Percentiles rank a stretch among this genome's conserved stretches.
These are phyloP conservation scores for Telmatochromis sp. DNA, from an alignment of 2,113 vertebrate genomes.

Conservation along the genomic window DNA sequence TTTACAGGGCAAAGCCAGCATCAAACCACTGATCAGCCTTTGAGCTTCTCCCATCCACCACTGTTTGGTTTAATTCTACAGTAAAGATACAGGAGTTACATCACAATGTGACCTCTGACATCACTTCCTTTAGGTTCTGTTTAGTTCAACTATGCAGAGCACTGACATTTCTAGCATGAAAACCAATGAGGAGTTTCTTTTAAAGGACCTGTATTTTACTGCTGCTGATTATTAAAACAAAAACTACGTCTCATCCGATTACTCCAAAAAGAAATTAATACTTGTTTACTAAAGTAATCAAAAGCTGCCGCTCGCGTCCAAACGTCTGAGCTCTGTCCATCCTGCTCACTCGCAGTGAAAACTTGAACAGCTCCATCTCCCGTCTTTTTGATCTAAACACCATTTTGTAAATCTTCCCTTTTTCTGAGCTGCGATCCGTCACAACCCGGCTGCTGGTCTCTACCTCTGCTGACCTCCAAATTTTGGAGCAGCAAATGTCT, in stretches of 20 bases:
- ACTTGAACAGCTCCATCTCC: background rate
- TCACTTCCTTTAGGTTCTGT: background rate
- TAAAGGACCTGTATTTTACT: background rate
- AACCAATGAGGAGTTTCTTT: background rate
- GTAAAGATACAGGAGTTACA: background rate
- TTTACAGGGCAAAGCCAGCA: background rate
- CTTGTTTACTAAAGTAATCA: background rate
- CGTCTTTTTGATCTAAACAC: background rate
- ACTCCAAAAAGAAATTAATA: fast-evolving
- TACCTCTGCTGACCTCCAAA: background rate
- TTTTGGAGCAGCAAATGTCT: background rate
- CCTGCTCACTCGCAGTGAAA: background rate
- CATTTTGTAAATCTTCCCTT: background rate
- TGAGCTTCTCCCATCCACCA: background rate
- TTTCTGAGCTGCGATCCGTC: fast-evolving
- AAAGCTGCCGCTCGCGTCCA: background rate
- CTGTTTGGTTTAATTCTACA: background rate
- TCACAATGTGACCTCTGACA: background rate
- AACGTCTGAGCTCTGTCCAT: background rate
- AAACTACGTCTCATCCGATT: fast-evolving
- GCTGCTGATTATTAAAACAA: background rate
- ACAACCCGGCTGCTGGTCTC: background rate
- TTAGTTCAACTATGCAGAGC: background rate
- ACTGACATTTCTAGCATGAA: background rate
- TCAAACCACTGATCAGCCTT: background rate